A percentile compares a stretch with the other conserved stretches of the same genome.
These are phyloP conservation scores for Pseudotriccus pelzelni DNA, from an alignment of 2,797 vertebrate genomes.

Conservation along the genomic window DNA sequence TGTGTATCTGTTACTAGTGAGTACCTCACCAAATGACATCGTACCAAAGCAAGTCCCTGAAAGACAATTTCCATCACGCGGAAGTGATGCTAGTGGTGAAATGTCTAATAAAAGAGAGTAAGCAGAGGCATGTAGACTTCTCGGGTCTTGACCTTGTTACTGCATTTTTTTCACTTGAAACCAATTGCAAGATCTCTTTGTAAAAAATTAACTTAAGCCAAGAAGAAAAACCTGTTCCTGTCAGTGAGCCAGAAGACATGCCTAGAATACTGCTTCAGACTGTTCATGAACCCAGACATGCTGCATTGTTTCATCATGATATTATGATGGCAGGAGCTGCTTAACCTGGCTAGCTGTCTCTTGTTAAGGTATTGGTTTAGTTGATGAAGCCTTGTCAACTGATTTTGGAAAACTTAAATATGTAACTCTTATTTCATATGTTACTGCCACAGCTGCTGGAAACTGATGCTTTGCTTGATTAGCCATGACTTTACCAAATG, in stretches of 20 bases:
- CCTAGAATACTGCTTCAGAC: background rate
- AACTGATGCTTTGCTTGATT: background rate
- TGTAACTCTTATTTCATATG: accelerated
- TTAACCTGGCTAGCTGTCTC: background rate
- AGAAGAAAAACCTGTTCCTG: background rate
- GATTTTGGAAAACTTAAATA: background rate
- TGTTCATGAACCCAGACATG: accelerated
- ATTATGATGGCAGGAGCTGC: background rate
- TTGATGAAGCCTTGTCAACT: background rate
- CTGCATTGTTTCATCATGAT: background rate
- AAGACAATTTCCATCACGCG: background rate
- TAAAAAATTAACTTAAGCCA: background rate
- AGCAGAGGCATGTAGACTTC: background rate
- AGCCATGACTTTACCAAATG: background rate
- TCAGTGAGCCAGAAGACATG: background rate
- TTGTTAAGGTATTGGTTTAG: background rate
- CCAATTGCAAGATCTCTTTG: background rate
- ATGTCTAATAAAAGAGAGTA: background rate
- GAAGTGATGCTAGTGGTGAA: background rate
- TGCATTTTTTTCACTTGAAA: background rate
- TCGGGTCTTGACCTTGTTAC: background rate
- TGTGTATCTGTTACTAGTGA: background rate
- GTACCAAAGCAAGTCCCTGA: background rate
- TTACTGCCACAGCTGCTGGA: background rate
- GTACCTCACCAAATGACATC: background rate